Evolutionary conservation across 2,888 invertebrate species (phyloP), one percentile per base, ranked within the genome.

Genomic region (Pammene fasciana): DNA sequence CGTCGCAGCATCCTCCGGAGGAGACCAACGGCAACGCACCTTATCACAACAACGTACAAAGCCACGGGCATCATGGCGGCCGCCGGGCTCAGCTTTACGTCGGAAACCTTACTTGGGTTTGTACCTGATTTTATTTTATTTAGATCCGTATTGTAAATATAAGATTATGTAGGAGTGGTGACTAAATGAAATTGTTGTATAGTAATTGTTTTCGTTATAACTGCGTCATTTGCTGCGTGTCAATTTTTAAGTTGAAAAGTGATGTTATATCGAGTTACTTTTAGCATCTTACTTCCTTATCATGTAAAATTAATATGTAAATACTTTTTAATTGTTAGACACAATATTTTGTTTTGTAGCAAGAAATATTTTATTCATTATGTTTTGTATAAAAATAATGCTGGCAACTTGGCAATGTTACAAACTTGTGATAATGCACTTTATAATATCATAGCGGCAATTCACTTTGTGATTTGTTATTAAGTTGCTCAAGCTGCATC

Each of bases 41-140:
- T 75, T 96, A 96, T 87, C 94, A 95, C 86, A 95, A 95, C 89
- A 94, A 94, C 86, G 95, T 95, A 77, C 95, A 95, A 82, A 95
- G 93, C 82, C 95, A 96, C 74, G 95, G 95, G 84, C 92, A 95
- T 87, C 96, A 96, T 78, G 96, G 95, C 48, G 18, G 18, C 89
- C 94, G 97, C 82, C 95, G 97, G 82, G 97, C 96, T 87, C 98
- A 98, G 87, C 94, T 99, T 56, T 99, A 99, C 92, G 96, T 99
- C 83, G 99, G 99, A 82, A 99, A 99, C 93, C 95, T 99, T 77
- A 99, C 99, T 80, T 99, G 99, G 99, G 98, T 98, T 94, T 93
- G 95, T 90, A 92, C 88, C 79, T 82, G 80, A 89, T 86, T 90
- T 87, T 90, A 77, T 78, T 78, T 89, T 79, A 82, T 82, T 79